Conservation (phyloP, 2,797 vertebrate genomes). For the Chelon labrosus region DNA sequence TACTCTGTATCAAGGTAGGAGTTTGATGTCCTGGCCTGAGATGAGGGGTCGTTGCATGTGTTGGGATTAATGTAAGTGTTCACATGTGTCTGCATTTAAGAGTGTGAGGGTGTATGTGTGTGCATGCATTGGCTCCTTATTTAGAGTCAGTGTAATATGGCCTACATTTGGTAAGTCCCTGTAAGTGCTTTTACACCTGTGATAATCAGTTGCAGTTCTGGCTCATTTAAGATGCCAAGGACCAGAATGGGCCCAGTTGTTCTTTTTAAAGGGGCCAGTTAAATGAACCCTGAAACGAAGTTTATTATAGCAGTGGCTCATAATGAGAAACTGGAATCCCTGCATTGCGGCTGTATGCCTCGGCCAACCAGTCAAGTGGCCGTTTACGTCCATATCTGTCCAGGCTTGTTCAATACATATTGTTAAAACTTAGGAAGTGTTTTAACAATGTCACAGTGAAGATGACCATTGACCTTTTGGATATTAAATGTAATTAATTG, state of each 20-base stretch:
- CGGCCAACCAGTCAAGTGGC: too few species aligned
- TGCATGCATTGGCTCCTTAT: neutral
- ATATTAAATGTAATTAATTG: too few species aligned
- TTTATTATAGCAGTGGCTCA: neutral
- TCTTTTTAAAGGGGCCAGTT: neutral
- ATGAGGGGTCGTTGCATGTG: neutral
- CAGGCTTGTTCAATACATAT: too few species aligned
- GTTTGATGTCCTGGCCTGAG: neutral
- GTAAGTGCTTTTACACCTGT: neutral
- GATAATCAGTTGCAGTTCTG: neutral
- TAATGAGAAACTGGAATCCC: neutral
- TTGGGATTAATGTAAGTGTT: neutral
- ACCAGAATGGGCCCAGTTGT: slow-evolving; percentile 5
- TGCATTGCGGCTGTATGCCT: too few species aligned
- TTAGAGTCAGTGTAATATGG: neutral
- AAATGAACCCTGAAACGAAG: slow-evolving; percentile 12
- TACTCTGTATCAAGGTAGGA: neutral
- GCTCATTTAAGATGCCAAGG: slow-evolving; percentile 13
- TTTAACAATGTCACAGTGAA: too few species aligned
- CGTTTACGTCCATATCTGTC: too few species aligned
- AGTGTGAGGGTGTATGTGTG: neutral
- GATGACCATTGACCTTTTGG: too few species aligned
- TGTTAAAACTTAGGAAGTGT: too few species aligned
- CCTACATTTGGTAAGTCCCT: neutral
- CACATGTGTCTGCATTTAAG: neutral